Evolutionary conservation across 2,113 vertebrate species (phyloP).

Genomic region (Phycodurus eques): DNA sequence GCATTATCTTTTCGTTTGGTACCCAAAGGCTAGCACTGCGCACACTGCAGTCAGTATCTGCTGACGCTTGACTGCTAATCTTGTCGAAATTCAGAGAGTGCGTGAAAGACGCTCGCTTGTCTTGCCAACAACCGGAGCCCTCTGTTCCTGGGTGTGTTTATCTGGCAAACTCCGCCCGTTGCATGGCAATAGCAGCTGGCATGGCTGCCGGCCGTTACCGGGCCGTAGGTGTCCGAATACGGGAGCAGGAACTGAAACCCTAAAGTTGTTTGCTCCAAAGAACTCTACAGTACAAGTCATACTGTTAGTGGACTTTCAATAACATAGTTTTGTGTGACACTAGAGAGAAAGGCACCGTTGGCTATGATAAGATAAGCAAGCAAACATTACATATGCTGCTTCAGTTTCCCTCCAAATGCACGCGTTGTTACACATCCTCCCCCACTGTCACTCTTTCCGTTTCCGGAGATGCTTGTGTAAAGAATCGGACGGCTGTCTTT

Average conservation of each 20-base stretch:
- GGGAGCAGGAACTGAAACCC: neutral
- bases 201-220: slow-evolving; percentile 29
- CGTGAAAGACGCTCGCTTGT: slow-evolving; percentile 34
- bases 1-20: neutral
- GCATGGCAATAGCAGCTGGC: slow-evolving; percentile 58
- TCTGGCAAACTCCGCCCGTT: slow-evolving; percentile 57
- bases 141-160: slow-evolving; percentile 52
- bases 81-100: neutral
- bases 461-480: neutral
- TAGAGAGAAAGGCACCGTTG: neutral
- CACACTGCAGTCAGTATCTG: neutral
- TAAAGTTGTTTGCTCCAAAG: neutral
- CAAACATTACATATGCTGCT: neutral
- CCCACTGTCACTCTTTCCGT: neutral
- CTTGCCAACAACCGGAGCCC: slow-evolving; percentile 42
- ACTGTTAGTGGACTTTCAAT: neutral
- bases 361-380: neutral
- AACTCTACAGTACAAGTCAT: neutral
- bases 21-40: neutral
- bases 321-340: neutral
- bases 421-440: neutral
- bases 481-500: neutral
- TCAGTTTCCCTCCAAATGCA: neutral
- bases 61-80: neutral
- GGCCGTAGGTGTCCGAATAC: neutral